Evolutionary conservation across 2,888 invertebrate genomes (phyloP).

Genomic region (Hartigia nigra): DNA sequence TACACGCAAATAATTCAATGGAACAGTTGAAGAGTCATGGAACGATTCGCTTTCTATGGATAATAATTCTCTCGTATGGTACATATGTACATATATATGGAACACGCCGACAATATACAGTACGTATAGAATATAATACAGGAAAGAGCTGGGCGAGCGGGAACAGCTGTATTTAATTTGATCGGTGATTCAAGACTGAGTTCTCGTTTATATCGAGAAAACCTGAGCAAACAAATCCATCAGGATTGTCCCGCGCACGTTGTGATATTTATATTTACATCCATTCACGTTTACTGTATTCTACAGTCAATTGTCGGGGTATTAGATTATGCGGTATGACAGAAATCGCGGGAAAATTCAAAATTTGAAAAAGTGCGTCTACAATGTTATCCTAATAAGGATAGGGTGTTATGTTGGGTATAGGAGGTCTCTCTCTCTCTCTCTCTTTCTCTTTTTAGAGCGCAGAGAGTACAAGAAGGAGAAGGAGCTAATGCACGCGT

Average conservation of each 20-base stretch:
- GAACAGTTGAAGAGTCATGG: neutral
- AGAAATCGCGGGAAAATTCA: neutral
- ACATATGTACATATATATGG: too few species aligned
- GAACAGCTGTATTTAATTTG: conserved; percentile 6
- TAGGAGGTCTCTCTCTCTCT: neutral
- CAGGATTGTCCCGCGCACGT: conserved; percentile 1
- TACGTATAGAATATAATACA: neutral
- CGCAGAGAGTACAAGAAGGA: neutral
- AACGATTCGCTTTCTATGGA: neutral
- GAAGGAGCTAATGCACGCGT: neutral
- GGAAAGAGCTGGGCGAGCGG: neutral
- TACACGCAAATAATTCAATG: neutral
- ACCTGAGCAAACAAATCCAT: conserved; percentile 1
- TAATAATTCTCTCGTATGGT: neutral
- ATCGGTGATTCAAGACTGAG: neutral
- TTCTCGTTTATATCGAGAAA: neutral
- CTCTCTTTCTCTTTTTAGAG: neutral
- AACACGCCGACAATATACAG: neutral
- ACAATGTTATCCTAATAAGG: neutral
- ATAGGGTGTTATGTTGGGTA: neutral
- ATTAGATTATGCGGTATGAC: neutral
- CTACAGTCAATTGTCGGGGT: neutral
- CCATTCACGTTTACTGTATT: neutral
- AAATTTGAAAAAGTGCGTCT: neutral
- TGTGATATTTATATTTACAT: conserved; percentile 8